phyloP scores from a whole-genome alignment of 2,888 invertebrate genomes.

The Pherbina coryleti region DNA sequence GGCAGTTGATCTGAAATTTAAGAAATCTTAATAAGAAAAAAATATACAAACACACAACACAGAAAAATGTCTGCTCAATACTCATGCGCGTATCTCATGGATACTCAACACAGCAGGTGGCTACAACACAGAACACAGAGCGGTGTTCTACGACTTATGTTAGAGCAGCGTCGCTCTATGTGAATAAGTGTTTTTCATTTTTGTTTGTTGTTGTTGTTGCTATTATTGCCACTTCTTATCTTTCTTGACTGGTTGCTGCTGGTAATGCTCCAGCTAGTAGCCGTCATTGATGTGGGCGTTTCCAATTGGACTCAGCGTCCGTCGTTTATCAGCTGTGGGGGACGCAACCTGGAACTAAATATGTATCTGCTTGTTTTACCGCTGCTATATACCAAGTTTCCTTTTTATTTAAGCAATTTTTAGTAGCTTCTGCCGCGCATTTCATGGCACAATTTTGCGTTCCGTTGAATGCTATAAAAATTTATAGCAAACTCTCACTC shows the following conservation, averaged over 20 bases:
- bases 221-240: not conserved
- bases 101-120: constrained; percentile 29
- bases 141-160: not conserved
- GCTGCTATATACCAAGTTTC: constrained; percentile 17
- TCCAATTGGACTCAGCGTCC: constrained; percentile 6
- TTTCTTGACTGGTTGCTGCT: constrained; percentile 11
- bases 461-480: too few relatives aligned
- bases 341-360: not conserved
- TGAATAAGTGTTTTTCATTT: not conserved
- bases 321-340: not conserved
- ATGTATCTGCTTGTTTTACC: not conserved
- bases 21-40: not conserved
- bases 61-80: not conserved
- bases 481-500: not conserved
- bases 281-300: constrained; percentile 18
- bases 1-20: not conserved
- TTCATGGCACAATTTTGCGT: too few relatives aligned
- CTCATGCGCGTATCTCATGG: constrained; percentile 17
- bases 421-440: not conserved
- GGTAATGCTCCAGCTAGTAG: not conserved
- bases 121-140: too few relatives aligned
- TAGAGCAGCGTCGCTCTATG: constrained; percentile 1
- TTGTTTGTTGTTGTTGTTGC: not conserved
- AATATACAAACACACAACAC: not conserved
- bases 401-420: not conserved